Base-by-base conservation (phyloP, 2,113 vertebrate genomes). In the Formicarius rufipectus region DNA sequence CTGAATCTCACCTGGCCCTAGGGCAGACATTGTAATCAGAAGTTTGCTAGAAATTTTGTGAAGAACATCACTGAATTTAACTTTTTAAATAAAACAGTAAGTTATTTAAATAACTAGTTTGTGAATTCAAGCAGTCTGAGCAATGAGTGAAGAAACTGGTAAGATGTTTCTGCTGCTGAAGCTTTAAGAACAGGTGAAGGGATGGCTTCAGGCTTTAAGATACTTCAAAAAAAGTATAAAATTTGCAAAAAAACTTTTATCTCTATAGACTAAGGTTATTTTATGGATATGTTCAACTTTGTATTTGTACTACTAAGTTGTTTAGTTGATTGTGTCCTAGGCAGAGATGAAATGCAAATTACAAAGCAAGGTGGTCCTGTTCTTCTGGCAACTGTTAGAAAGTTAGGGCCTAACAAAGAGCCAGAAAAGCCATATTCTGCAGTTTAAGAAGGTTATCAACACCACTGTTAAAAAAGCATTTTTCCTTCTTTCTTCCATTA, bases 401-500 rank as follows among this genome's bases (percentile, higher is more conserved):
- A 58, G 31, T 55, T 37, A 45, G 40, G 63, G 37, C 58, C 33
- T 12, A 19, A 60, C 39, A 20, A 28, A 72, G 17, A 85, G 30
- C 40, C 68, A 68, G 87, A 52, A 52, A 40, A 39, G 40, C 27
- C 16, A 4, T 4, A 13, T 68, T 62, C 66, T 75, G 49, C 33
- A 22, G 62, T 50, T 33, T 71, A 50, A n/a, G 77, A 45, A 77
- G 60, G 10, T 39, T 58, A 68, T 80, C 30, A 58, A 37, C 19
- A 53, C 20, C 27, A 6, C 35, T 69, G 39, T 69, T 95, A 58
- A 92, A 83, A n/a, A 63, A 59, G 9, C 6, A 2, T 2, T 69
- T 73, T 84, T 56, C n/a, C 25, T 75, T 62, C 63, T 59, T 94
- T 86, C 79, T 85, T 91, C 53, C 53, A 16, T 10, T 95, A 99